Percentiles rank a stretch among this genome's conserved stretches.
Evolutionary conservation across 1,140 invertebrate genomes (phyloP).

Genomic region (Drosophila hydei): DNA sequence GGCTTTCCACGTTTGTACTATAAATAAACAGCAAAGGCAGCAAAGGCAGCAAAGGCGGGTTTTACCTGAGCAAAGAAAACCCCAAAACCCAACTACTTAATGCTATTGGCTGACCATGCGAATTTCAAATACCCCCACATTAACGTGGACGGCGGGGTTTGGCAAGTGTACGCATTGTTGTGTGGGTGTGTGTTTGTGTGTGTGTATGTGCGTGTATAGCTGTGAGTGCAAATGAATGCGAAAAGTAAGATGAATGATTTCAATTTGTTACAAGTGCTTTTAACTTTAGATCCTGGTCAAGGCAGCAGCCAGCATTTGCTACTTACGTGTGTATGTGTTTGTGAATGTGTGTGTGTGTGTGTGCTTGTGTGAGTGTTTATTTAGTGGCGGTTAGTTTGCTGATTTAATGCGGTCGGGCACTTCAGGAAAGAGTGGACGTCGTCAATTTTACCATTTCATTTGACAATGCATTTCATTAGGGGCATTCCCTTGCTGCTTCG

Average conservation of each 20-base stretch:
- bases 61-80: constrained; percentile 33
- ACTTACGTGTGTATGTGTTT: constrained; percentile 12
- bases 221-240: constrained; percentile 69
- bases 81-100: constrained; percentile 46
- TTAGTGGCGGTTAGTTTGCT: constrained; percentile 80
- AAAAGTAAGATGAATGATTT: constrained; percentile 81
- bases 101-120: constrained; percentile 50
- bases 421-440: constrained; percentile 77
- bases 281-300: constrained; percentile 64
- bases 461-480: constrained; percentile 81
- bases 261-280: constrained; percentile 81
- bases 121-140: constrained; percentile 52
- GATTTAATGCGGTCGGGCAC: constrained; percentile 76
- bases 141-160: neutral
- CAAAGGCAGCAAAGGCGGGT: too few species aligned
- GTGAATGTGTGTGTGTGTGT: constrained; percentile 25
- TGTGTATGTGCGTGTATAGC: constrained; percentile 8
- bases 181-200: constrained; percentile 18
- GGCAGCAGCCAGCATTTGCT: constrained; percentile 29
- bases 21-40: neutral
- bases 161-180: neutral
- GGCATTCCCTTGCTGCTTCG: constrained; percentile 37
- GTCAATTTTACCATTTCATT: constrained; percentile 82
- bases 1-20: neutral
- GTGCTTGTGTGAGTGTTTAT: constrained; percentile 48